A percentile compares a stretch with the other conserved stretches of the same genome.
These are phyloP conservation scores for Pilophorus perplexus DNA, from an alignment of 2,888 invertebrate genomes.

Conservation along the genomic window DNA sequence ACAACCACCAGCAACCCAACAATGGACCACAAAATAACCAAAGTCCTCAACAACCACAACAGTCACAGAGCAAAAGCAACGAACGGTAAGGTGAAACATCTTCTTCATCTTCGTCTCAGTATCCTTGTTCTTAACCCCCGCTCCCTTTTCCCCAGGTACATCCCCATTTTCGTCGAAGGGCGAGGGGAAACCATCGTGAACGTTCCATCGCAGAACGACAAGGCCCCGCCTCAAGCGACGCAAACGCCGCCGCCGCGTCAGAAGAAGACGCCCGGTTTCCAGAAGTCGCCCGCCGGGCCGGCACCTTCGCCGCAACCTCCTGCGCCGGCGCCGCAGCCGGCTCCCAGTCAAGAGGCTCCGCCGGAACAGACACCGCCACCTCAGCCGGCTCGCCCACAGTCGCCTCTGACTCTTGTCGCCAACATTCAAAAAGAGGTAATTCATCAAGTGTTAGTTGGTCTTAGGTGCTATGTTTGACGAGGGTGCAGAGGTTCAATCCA, in stretches of 20 bases:
- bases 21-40: neutral
- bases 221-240: constrained; percentile 49
- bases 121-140: too few species aligned
- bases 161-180: constrained; percentile 86
- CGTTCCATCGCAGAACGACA: constrained; percentile 40
- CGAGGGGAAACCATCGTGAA: constrained; percentile 72
- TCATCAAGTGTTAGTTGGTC: too few species aligned
- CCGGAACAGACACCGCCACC: constrained; percentile 50
- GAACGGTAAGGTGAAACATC: constrained; percentile 17
- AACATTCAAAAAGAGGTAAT: constrained; percentile 74
- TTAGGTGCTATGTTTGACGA: too few species aligned
- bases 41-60: neutral
- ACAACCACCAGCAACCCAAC: constrained; percentile 46
- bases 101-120: too few species aligned
- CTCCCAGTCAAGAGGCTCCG: constrained; percentile 50
- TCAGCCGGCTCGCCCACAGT: constrained; percentile 53
- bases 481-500: too few species aligned
- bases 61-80: constrained; percentile 3
- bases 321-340: constrained; percentile 43
- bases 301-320: constrained; percentile 38
- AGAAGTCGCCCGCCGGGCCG: neutral
- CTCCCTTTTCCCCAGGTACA: constrained; percentile 59
- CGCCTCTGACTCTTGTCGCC: constrained; percentile 69
- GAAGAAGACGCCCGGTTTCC: neutral
- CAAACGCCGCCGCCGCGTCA: constrained; percentile 46